Evolutionary conservation across 2,888 invertebrate genomes (phyloP).

Genomic region (Tenodera sinensis): DNA sequence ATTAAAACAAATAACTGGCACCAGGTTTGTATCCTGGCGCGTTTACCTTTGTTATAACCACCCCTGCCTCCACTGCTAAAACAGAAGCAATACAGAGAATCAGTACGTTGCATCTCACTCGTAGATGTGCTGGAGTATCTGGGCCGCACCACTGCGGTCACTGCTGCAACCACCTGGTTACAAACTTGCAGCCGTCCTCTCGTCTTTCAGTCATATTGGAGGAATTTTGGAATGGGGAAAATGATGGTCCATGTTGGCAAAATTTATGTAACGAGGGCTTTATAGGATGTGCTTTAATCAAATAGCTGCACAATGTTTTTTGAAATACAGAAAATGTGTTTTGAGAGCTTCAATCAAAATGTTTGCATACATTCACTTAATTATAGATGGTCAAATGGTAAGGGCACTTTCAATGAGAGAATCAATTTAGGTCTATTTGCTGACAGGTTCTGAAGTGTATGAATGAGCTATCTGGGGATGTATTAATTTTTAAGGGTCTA

Average conservation of each 20-base stretch:
- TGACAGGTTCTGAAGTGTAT: too few species aligned
- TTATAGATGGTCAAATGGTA: too few species aligned
- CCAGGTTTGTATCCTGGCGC: constrained; percentile 72
- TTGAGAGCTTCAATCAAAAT: too few species aligned
- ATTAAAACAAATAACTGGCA: constrained; percentile 59
- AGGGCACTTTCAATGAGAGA: too few species aligned
- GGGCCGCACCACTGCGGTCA: constrained; percentile 1
- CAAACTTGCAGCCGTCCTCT: constrained; percentile 3
- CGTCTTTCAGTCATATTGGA: neutral
- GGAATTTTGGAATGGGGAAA: neutral
- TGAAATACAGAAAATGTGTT: too few species aligned
- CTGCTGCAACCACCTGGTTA: constrained; percentile 17
- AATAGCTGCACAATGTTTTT: too few species aligned
- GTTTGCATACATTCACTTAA: too few species aligned
- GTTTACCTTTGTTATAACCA: constrained; percentile 96
- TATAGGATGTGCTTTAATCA: neutral
- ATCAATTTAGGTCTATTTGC: too few species aligned
- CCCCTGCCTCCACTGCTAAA: constrained; percentile 92
- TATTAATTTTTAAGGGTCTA: too few species aligned
- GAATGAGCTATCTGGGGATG: too few species aligned
- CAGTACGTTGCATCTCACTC: constrained; percentile 52
- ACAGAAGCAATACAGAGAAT: constrained; percentile 73
- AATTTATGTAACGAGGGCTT: neutral
- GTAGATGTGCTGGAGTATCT: constrained; percentile 9
- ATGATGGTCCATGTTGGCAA: neutral